Conservation (phyloP, 2,797 vertebrate species). For the Lagodon rhomboides region DNA sequence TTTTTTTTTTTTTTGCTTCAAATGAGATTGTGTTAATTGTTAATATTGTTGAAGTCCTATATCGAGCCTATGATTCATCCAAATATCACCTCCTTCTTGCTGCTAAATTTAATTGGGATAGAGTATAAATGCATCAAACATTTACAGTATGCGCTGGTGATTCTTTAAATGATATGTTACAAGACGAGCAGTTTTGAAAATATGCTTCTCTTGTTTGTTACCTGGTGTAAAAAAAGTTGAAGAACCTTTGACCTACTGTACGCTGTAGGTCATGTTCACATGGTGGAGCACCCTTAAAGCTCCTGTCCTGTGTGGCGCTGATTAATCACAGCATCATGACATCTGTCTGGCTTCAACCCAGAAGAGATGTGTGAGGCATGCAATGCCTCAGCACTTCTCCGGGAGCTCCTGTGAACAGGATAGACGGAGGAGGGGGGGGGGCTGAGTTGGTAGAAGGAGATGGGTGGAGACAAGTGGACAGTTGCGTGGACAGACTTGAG, state of each 20-base stretch:
- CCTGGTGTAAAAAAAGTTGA: slow-evolving; percentile 29
- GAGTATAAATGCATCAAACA: background rate
- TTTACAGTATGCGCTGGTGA: background rate
- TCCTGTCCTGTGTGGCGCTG: slow-evolving; percentile 61
- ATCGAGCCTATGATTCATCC: background rate
- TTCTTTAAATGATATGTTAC: background rate
- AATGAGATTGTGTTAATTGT: background rate
- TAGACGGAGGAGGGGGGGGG: slow-evolving; percentile 15
- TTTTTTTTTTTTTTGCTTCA: background rate
- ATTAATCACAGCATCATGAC: slow-evolving; percentile 77
- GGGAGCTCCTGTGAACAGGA: slow-evolving; percentile 59
- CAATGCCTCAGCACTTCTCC: slow-evolving; percentile 78
- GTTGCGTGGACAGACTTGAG: slow-evolving; percentile 77
- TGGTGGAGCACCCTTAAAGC: slow-evolving; percentile 49
- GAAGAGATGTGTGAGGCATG: slow-evolving; percentile 74
- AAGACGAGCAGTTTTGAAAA: slow-evolving; percentile 33
- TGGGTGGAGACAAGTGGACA: slow-evolving; percentile 75
- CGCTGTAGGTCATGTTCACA: slow-evolving; percentile 64
- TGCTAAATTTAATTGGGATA: slow-evolving; percentile 5
- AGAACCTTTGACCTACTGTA: slow-evolving; percentile 59
- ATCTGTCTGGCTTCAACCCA: slow-evolving; percentile 71
- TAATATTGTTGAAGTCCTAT: background rate
- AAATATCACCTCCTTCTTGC: background rate
- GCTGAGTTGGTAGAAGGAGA: slow-evolving; percentile 51
- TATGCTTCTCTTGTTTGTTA: slow-evolving; percentile 14